These are phyloP conservation scores for Acholoe squamosa DNA, from an alignment of 2,888 invertebrate genomes.

Conservation along the genomic window DNA sequence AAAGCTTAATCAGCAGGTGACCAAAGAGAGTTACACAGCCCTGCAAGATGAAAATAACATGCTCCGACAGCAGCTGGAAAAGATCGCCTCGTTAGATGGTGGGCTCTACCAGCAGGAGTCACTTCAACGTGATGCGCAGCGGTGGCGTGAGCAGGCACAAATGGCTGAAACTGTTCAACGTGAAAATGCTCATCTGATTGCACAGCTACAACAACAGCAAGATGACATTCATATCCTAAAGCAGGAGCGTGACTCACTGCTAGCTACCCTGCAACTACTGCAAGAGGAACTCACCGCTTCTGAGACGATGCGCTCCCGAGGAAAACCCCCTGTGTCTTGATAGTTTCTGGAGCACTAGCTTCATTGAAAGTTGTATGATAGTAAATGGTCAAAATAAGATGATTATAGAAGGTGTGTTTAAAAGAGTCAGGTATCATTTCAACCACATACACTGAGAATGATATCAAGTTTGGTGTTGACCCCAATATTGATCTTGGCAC, in stretches of 20 bases:
- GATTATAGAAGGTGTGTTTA: too few relatives aligned
- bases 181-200: constrained; percentile 61
- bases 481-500: too few relatives aligned
- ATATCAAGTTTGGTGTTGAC: too few relatives aligned
- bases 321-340: constrained; percentile 15
- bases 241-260: constrained; percentile 67
- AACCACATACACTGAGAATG: too few relatives aligned
- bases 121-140: constrained; percentile 60
- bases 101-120: neutral
- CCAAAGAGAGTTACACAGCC: neutral
- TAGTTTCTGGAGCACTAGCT: constrained; percentile 24
- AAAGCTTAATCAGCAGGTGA: constrained; percentile 27
- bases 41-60: constrained; percentile 66
- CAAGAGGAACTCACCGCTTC: constrained; percentile 68
- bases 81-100: constrained; percentile 65
- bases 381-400: too few relatives aligned
- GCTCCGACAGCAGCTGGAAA: constrained; percentile 68
- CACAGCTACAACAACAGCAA: constrained; percentile 60
- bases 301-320: constrained; percentile 63
- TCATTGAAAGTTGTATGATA: neutral
- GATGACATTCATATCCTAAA: constrained; percentile 63
- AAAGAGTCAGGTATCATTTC: too few relatives aligned
- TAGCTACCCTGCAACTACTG: constrained; percentile 66
- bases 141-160: constrained; percentile 49
- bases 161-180: constrained; percentile 37